These are phyloP conservation scores for Aporophyla nigra DNA, from an alignment of 2,888 invertebrate genomes.

Conservation along the genomic window DNA sequence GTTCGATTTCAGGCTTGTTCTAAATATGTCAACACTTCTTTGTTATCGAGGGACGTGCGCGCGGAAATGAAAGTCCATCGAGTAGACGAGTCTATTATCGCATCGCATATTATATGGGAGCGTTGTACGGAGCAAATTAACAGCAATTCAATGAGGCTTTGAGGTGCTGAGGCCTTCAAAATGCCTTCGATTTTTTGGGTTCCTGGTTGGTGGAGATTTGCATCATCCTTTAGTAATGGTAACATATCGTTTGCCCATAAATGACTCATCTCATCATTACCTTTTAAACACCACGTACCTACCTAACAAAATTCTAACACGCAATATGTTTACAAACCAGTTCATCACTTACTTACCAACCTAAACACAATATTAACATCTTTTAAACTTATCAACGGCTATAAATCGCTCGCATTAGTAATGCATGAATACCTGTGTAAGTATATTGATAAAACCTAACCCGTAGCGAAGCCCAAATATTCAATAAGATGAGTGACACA, in stretches of 20 bases:
- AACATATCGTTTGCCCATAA: not conserved
- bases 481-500: conserved; percentile 64
- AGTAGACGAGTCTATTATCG: conserved; percentile 86
- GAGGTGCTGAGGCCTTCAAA: not conserved
- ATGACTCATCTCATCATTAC: conserved; percentile 3
- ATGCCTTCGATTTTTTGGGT: not conserved
- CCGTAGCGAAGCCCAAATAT: conserved; percentile 40
- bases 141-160: conserved; percentile 48
- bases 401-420: conserved; percentile 53
- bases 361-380: conserved; percentile 41
- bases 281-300: conserved; percentile 2
- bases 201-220: not conserved
- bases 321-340: conserved; percentile 40
- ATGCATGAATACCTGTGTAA: conserved; percentile 44
- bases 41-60: conserved; percentile 88
- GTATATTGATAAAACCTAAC: conserved; percentile 50
- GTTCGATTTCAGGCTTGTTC: conserved; percentile 91
- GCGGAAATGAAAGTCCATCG: conserved; percentile 90
- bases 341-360: conserved; percentile 33
- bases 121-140: conserved; percentile 74
- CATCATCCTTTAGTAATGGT: not conserved
- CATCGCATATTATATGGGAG: conserved; percentile 82
- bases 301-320: conserved; percentile 19
- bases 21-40: conserved; percentile 91
- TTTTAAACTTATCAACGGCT: conserved; percentile 40